A percentile compares a stretch with the other conserved stretches of the same genome.
These are phyloP conservation scores for Meiosimyza platycephala DNA, from an alignment of 2,888 invertebrate species.

Conservation along the genomic window DNA sequence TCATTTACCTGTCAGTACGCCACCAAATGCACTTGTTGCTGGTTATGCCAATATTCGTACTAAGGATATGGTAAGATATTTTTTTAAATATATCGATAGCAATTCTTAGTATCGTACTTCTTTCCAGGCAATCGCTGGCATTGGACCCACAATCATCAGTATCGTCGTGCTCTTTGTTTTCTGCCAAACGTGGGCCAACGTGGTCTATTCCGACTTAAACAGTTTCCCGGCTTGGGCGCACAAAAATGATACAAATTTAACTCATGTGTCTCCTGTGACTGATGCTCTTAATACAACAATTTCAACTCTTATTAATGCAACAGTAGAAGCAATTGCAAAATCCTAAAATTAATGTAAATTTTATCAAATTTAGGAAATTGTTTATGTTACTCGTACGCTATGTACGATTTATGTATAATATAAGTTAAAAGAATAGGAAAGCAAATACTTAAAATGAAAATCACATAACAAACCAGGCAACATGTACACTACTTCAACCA, in stretches of 20 bases:
- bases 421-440: neutral
- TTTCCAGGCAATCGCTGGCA: conserved; percentile 78
- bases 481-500: too few species aligned
- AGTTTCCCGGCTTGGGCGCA: conserved; percentile 77
- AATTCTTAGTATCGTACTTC: conserved; percentile 41
- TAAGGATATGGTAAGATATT: conserved; percentile 75
- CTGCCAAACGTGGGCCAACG: conserved; percentile 80
- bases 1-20: conserved; percentile 94
- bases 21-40: conserved; percentile 93
- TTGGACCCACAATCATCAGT: conserved; percentile 82
- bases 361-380: neutral
- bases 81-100: neutral
- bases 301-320: neutral
- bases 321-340: neutral
- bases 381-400: neutral
- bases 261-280: conserved; percentile 37
- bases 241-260: conserved; percentile 59
- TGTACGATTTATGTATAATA: too few species aligned
- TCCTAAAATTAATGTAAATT: too few species aligned
- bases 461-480: too few species aligned
- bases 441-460: too few species aligned
- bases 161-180: conserved; percentile 77
- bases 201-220: conserved; percentile 74
- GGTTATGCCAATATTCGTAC: conserved; percentile 84
- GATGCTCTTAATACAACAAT: conserved; percentile 27